Base-by-base conservation (phyloP, 1,140 invertebrate species). In the Aphelenchoides avenae region DNA sequence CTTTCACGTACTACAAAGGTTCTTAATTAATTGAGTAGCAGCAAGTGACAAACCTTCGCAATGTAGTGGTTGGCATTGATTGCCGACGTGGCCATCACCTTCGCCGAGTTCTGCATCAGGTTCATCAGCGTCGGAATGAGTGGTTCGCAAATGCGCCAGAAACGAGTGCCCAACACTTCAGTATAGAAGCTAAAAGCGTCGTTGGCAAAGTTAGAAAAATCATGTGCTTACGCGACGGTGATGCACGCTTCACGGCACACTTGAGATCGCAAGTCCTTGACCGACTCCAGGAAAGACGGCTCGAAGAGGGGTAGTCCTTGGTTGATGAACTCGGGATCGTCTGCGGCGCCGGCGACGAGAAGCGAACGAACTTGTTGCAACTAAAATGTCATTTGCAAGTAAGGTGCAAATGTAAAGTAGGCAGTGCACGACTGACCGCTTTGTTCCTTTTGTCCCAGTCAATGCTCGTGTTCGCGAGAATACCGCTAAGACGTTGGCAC, bases 181-280 rank as follows among this genome's bases (percentile, higher is more conserved):
- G 89, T 86, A 77, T 93, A 83, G 80, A 86, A 93, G 30, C 57
- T 60, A 24, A 27, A 58, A 61, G 15, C 42, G 42, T 27, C 42
- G 11, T 18, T 18, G 34, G 18, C n/a, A 46, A 46, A 46, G 2
- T 5, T 33, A 1, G 20, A 46, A 24, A 15, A 15, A 41, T 29
- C 24, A 3, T 41, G 42, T 20, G 61, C 57, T 5, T 24, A 59
- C 24, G 91, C 89, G 54, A 96, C 85, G 1, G 91, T 90, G 42
- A 96, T 89, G 77, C 91, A 95, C 0, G 88, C 88, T 79, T 97
- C 93, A 55, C 92, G 82, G 0, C 91, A 89, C 50, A 95, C 88
- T 81, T 92, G 85, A 61, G 81, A 91, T 71, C 92, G 82, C 2
- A 96, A 81, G 81, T 96, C 92, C 80, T 88, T 90, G 55, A 91